phyloP scores from a whole-genome alignment of 2,888 invertebrate genomes.

The Acanthosepion esculentum region DNA sequence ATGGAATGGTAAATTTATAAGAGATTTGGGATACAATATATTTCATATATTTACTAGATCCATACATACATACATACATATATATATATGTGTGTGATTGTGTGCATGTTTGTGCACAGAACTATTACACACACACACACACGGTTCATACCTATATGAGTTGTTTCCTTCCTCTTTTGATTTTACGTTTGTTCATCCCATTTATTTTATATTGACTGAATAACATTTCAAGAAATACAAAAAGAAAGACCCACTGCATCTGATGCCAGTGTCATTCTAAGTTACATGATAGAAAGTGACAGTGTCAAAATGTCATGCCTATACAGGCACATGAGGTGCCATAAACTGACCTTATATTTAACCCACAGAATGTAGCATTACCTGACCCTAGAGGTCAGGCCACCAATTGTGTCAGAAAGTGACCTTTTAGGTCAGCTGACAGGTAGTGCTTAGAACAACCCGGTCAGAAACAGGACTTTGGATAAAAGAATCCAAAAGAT shows the following conservation, averaged over 20 bases:
- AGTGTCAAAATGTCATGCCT: conserved; percentile 17
- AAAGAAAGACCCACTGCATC: neutral
- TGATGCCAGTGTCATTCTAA: neutral
- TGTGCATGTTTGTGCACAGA: too few species aligned
- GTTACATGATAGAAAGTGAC: neutral
- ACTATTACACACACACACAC: too few species aligned
- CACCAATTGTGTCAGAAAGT: neutral
- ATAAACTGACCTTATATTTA: neutral
- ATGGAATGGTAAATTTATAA: too few species aligned
- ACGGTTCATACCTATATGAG: neutral
- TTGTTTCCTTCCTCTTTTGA: neutral
- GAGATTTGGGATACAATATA: too few species aligned
- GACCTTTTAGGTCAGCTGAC: neutral
- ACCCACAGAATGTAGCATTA: neutral
- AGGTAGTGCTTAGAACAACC: neutral
- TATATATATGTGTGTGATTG: too few species aligned
- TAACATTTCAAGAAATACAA: neutral
- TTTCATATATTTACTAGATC: too few species aligned
- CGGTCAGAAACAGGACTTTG: neutral
- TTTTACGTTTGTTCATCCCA: neutral
- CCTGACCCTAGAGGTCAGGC: neutral
- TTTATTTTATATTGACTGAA: neutral
- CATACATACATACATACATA: too few species aligned
- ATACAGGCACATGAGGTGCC: neutral
- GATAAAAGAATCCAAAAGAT: neutral